Base-by-base conservation (phyloP, 2,888 invertebrate genomes). In the Panopea generosa region DNA sequence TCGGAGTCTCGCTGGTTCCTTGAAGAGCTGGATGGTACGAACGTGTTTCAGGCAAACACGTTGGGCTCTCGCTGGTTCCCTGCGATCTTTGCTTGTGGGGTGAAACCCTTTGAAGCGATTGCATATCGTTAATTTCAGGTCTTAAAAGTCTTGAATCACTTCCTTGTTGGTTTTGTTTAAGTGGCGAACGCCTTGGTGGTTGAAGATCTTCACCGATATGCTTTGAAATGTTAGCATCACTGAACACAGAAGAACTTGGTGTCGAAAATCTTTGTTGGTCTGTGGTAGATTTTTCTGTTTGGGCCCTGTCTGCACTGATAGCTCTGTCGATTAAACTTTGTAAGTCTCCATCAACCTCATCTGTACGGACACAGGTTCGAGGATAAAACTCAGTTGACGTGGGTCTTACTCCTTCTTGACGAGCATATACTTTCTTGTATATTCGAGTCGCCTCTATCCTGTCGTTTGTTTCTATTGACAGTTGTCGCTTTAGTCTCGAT, bases 391-490 rank as follows among this genome's bases (percentile, higher is more conserved):
- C 52, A 4, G 16, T 9, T 3, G 11, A 7, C 9, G 18, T 24
- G 7, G 11, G 14, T 16, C 9, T 22, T 52, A 20, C 52, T 6
- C 20, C 20, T 20, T 59, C 1, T 40, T 29, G 29, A 18, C 26
- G 18, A 47, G 11, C 7, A 45, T 27, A n/a, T 18, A 7, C 14
- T 18, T 24, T 4, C 62, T 80, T 80, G 52, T 38, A 56, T 2
- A 69, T 33, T 29, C 80, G 56, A n/a, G 49, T 33, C 7, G 47
- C 49, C 16, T 80, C 80, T 0, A 69, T 61, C 26, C 53, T 24
- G n/a, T 85, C 85, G 6, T 47, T 65, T 0, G 84, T 80, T 14
- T 82, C 84, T 14, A 80, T 77, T 0, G 84, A 84, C 0, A 84
- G 56, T 47, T 85, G 85, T 0, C 85, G 77, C 53, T 85, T 85